Base-by-base conservation (phyloP, 2,797 vertebrate species). In the Neosilurus hyrtlii region DNA sequence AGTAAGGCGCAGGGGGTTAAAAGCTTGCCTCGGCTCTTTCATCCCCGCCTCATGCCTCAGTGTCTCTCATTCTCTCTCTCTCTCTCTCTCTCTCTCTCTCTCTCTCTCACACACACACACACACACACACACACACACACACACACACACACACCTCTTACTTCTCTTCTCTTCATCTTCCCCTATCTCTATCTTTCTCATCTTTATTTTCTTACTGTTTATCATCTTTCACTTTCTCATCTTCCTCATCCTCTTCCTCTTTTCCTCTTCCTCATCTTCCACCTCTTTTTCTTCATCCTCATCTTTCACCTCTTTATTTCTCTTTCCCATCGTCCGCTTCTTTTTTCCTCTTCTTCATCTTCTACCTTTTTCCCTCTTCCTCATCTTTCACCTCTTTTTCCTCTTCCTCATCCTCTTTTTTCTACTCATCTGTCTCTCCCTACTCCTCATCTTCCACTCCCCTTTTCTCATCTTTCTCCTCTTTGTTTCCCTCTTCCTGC, bases 1-100 rank as follows among this genome's bases (percentile, higher is more conserved):
- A 74, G 18, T 75, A 57, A 75, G 72, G 35, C 20, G 54, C 16
- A 57, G 72, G 26, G 10, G 54, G 54, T 54, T 75, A 75, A 75
- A 75, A 74, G 54, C 72, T 74, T 3, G 10, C 72, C 72, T 37
- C 26, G 1, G 57, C 54, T 74, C 18, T 9, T 74, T 18, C 72
- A 35, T 74, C 26, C 57, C 26, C 57, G 54, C 72, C 72, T 74
- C 16, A 74, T 10, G 15, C 57, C 72, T 74, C 26, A 20, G 71
- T 18, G 4, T 3, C 59, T 9, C 59, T 9, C 59, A n/a, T 37
- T 43, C 37, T 43, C 37, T 43, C 37, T 43, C 37, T 43, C 37
- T 43, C 37, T 43, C 37, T 43, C 37, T 43, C 37, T 43, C 37
- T 43, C 37, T 43, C 37, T 43, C 37, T 43, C 37, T 43, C 43